Evolutionary conservation across 2,113 vertebrate genomes (phyloP), one percentile per base, ranked within the genome.

Genomic region (Macrotis lagotis): DNA sequence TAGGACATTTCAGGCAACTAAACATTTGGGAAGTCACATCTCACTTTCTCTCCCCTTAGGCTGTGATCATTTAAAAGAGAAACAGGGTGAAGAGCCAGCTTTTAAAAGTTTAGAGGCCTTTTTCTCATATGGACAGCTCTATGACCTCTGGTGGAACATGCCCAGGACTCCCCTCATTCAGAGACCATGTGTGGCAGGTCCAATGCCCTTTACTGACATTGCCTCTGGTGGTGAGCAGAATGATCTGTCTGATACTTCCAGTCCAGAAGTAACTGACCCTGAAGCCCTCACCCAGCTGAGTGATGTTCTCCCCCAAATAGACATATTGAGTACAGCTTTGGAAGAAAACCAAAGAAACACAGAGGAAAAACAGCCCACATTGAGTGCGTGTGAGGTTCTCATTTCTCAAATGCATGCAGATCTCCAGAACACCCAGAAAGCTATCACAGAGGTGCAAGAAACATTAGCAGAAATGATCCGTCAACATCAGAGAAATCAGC

Each of bases 131-230:
- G 98, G 98, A 25, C 97, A 94, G 19, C 96, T 99, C 25, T 99
- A 99, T 89, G 97, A 99, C 11, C 90, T 98, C 90, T 99, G 99
- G 99, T 99, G 99, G 99, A 98, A 97, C 16, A 26, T 90, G 51
- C 96, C 96, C 52, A 83, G 66, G 51, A 93, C 92, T 25, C 90
- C 49, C 59, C 52, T 89, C 37, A n/a, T 25, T 50, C 2, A 59
- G 52, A 50, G 96, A 55, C 74, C 96, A 8, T 16, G 55, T 90
- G 89, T 0, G 31, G 4, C 66, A 44, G 89, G 50, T 90, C 49
- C 96, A 90, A 92, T 26, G 51, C 92, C 0, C 0, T 50, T 19
- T 92, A 91, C 91, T 83, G n/a, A 19, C n/a, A 83, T n/a, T 44
- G 88, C 89, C 59, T 92, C 94, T 47, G 12, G 1, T 83, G n/a